Percentiles rank a stretch among this genome's conserved stretches.
Evolutionary conservation across 1,140 invertebrate species (phyloP).

Genomic region (Drosophila bocqueti): DNA sequence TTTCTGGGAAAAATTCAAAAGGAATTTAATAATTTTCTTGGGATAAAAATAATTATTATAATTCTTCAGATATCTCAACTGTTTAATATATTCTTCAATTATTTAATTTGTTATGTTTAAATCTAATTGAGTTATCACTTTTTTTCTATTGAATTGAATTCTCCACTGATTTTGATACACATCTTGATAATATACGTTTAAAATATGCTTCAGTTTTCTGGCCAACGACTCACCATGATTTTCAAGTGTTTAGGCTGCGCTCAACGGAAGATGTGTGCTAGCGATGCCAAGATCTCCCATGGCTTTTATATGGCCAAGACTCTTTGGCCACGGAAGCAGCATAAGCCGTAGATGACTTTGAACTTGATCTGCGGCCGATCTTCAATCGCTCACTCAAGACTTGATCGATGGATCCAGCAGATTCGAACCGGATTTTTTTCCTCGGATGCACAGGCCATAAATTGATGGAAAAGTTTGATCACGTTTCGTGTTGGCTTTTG

Average conservation of each 20-base stretch:
- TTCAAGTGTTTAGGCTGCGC: slow-evolving; percentile 49
- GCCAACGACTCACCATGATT: slow-evolving; percentile 53
- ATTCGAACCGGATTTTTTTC: slow-evolving; percentile 53
- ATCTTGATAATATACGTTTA: neutral
- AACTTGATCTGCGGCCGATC: slow-evolving; percentile 65
- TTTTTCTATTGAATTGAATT: no score
- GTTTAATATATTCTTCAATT: neutral
- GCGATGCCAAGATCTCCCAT: slow-evolving; percentile 24
- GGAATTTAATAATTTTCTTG: neutral
- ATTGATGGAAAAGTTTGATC: slow-evolving; percentile 60
- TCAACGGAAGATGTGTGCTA: slow-evolving; percentile 59
- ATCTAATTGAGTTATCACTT: neutral
- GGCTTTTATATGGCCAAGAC: slow-evolving; percentile 45
- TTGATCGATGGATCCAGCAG: slow-evolving; percentile 38
- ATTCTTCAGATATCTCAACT: neutral
- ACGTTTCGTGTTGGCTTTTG: slow-evolving; percentile 60
- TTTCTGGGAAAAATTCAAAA: slow-evolving; percentile 54
- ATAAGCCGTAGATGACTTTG: slow-evolving; percentile 60
- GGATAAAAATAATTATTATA: neutral
- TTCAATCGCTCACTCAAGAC: slow-evolving; percentile 24
- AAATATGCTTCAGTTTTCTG: slow-evolving; percentile 1
- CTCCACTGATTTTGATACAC: neutral
- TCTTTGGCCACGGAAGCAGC: slow-evolving; percentile 52
- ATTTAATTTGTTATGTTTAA: neutral
- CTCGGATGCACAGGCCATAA: slow-evolving; percentile 47